These are phyloP conservation scores for Psittacara wagleri DNA, from an alignment of 2,113 vertebrate species.

Conservation along the genomic window DNA sequence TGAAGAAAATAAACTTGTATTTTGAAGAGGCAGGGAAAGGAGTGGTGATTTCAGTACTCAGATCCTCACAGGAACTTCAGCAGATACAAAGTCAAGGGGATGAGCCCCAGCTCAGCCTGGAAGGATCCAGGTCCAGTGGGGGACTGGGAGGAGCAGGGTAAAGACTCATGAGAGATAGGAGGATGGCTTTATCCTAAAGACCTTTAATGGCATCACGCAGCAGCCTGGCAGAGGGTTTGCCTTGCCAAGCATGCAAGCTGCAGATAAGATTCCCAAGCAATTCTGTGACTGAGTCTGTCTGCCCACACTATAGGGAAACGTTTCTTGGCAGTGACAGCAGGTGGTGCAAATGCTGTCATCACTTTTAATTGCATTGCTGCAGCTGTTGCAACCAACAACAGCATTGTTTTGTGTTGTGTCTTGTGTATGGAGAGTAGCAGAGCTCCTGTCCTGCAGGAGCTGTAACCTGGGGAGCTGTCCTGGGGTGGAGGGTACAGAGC, in stretches of 20 bases:
- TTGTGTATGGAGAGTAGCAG: background rate
- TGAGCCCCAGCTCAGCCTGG: background rate
- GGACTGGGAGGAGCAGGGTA: background rate
- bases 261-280: background rate
- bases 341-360: background rate
- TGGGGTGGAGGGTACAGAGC: background rate
- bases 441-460: background rate
- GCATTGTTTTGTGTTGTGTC: fast-evolving
- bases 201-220: background rate
- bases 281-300: background rate
- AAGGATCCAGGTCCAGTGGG: background rate
- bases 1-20: background rate
- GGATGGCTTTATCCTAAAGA: fast-evolving
- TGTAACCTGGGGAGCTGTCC: background rate
- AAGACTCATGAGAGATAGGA: background rate
- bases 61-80: background rate
- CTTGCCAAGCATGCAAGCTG: background rate
- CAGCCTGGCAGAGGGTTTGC: background rate
- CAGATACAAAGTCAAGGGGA: background rate
- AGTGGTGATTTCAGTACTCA: background rate
- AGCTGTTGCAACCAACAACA: background rate
- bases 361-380: background rate
- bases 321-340: background rate
- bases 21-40: background rate
- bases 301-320: background rate